Evolutionary conservation across 1,140 invertebrate species (phyloP), one percentile per base, ranked within the genome.

Genomic region (Drosophila pectinifera): DNA sequence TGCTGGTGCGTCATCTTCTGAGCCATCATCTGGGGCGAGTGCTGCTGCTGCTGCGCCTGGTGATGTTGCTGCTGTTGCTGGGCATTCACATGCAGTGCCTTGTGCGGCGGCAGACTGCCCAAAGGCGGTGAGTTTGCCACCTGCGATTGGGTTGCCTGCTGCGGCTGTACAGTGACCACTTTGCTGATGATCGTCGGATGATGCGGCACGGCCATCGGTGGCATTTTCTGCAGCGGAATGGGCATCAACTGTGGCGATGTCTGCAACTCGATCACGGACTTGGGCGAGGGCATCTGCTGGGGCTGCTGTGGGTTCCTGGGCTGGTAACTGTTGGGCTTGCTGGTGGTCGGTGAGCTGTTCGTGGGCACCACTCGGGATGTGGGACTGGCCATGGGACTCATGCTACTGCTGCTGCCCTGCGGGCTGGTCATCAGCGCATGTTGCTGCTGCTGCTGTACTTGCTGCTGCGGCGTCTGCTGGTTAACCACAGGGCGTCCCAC

Each of bases 101-200:
- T 88, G 42, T 86, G 84, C 13, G 84, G 83, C 43, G 84, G 75
- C 48, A 88, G 39, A 14, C 77, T 89, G 48, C 84, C 84, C 49
- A 90, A 20, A 1, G 84, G 89, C 10, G 79, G 79, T 4, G 90
- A 75, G 7, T 48, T 84, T 11, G 80, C 73, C 51, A 85, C 79
- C 45, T 80, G 73, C 0, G 88, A 79, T 54, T 92, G 88, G 8
- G 78, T 83, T 1, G 91, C 88, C 49, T 92, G 91, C 46, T 91
- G 90, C 6, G 91, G 86, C 51, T 88, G 84, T 28, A 91, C 90
- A 0, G 80, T 91, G 0, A 91, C 90, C 14, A 91, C 90, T 20
- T 91, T 91, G 62, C 90, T 91, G 20, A 91, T 91, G 38, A 91
- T 91, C 10, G 90, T 91, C 6, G 90, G 90, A 58, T 91, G 90